These are phyloP conservation scores for Platycheirus rosarum DNA, from an alignment of 2,888 invertebrate species.

Conservation along the genomic window DNA sequence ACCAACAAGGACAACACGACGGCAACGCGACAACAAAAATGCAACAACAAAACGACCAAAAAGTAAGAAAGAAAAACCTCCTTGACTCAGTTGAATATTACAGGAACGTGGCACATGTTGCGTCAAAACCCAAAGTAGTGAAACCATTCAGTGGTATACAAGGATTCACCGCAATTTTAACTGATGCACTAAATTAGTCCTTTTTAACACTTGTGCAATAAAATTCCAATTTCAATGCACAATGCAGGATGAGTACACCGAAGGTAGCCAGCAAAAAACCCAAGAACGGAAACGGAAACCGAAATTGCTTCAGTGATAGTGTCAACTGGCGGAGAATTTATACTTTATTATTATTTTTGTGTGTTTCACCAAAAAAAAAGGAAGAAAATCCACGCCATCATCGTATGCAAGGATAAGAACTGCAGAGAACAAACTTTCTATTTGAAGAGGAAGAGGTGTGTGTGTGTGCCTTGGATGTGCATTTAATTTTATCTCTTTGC, in stretches of 20 bases:
- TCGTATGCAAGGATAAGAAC: conserved; percentile 30
- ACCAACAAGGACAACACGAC: neutral
- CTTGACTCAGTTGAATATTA: conserved; percentile 15
- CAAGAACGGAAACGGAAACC: conserved; percentile 71
- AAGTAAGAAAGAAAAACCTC: conserved; percentile 7
- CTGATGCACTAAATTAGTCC: conserved; percentile 73
- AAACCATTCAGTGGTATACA: conserved; percentile 26
- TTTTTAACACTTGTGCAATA: conserved; percentile 70
- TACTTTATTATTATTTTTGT: conserved; percentile 73
- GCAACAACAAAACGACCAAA: neutral
- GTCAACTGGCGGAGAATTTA: conserved; percentile 71
- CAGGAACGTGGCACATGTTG: conserved; percentile 63
- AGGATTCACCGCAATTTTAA: conserved; percentile 62
- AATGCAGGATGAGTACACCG: conserved; percentile 5
- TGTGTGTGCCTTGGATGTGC: conserved; percentile 32
- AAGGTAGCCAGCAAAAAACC: conserved; percentile 1
- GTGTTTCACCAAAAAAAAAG: conserved; percentile 28
- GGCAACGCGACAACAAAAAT: conserved; percentile 1
- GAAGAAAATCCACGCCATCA: conserved; percentile 3
- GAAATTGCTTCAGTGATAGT: conserved; percentile 73
- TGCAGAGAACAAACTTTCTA: conserved; percentile 26
- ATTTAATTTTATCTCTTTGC: conserved; percentile 29
- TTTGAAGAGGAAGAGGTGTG: neutral
- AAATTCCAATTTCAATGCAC: conserved; percentile 71
- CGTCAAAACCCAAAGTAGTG: conserved; percentile 40